phyloP scores from a whole-genome alignment of 30 jellyfish, hydroid and myxozoan species.

The Mastigias papua region DNA sequence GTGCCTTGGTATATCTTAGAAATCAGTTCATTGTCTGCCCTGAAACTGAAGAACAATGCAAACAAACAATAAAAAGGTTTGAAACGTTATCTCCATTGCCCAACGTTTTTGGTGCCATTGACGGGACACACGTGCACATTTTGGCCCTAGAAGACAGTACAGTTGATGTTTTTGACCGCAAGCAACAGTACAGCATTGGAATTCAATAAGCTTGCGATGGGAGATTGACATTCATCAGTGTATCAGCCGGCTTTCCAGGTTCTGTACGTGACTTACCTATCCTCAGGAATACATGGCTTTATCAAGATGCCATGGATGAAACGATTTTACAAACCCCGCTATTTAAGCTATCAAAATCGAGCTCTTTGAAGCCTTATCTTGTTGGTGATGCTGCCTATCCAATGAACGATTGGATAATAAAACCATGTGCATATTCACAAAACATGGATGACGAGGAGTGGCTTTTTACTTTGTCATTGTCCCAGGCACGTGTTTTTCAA shows the following conservation, averaged over 20 bases:
- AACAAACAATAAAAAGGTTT: neutral
- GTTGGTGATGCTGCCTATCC: too few relatives aligned
- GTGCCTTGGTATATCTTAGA: neutral
- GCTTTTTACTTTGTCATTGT: too few relatives aligned
- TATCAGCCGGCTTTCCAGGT: constrained; percentile 37
- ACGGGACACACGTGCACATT: constrained; percentile 11
- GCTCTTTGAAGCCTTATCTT: too few relatives aligned
- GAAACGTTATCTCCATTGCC: constrained; percentile 16
- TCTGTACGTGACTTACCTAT: constrained; percentile 20
- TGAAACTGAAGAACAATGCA: neutral
- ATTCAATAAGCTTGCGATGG: constrained; percentile 53
- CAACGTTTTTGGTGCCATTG: constrained; percentile 42
- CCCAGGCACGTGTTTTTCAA: too few relatives aligned
- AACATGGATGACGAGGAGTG: too few relatives aligned
- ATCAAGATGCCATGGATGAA: neutral
- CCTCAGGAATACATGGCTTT: constrained; percentile 31
- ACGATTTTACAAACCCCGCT: neutral
- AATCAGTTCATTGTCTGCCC: constrained; percentile 11
- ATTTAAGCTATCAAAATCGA: too few relatives aligned
- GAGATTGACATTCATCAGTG: constrained; percentile 17
- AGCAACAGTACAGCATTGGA: constrained; percentile 30
- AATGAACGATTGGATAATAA: too few relatives aligned
- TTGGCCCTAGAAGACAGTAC: constrained; percentile 24
- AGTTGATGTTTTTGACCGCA: constrained; percentile 27
- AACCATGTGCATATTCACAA: too few relatives aligned